Conservation (phyloP, 2,888 invertebrate species). For the Dusona sp. region DNA sequence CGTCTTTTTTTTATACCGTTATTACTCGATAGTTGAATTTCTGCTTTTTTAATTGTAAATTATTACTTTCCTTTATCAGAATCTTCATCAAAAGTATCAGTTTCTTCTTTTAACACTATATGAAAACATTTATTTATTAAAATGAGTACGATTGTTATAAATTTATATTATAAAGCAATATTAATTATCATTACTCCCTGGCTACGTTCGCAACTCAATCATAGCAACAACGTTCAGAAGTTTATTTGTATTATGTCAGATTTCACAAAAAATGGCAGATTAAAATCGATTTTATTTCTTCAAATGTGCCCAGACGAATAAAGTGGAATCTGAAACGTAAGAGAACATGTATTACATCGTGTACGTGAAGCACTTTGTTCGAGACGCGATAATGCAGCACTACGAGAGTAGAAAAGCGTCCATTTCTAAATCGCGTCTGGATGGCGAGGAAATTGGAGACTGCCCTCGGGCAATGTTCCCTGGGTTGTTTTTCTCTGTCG, state of each 20-base stretch:
- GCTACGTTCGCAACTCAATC: background rate
- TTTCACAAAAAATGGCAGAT: background rate
- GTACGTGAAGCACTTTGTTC: slow-evolving; percentile 35
- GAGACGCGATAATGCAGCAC: slow-evolving; percentile 33
- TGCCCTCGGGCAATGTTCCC: slow-evolving; percentile 41
- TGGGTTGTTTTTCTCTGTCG: slow-evolving; percentile 45
- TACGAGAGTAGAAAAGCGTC: slow-evolving; percentile 30
- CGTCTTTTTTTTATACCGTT: background rate
- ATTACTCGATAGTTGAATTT: too few relatives aligned
- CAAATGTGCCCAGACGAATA: background rate
- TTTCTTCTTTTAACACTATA: background rate
- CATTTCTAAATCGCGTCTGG: slow-evolving; percentile 50
- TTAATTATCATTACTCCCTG: background rate
- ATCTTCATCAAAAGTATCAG: background rate
- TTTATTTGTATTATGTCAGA: background rate
- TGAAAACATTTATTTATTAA: background rate
- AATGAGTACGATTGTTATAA: background rate
- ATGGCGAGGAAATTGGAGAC: slow-evolving; percentile 61
- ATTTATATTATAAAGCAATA: background rate
- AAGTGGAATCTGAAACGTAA: slow-evolving; percentile 14
- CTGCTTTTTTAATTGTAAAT: too few relatives aligned
- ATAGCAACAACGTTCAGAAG: background rate
- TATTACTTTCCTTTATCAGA: background rate
- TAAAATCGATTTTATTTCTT: background rate
- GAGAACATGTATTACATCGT: slow-evolving; percentile 14